phyloP scores from a whole-genome alignment of 2,113 vertebrate species.

The Oreamnos americanus region DNA sequence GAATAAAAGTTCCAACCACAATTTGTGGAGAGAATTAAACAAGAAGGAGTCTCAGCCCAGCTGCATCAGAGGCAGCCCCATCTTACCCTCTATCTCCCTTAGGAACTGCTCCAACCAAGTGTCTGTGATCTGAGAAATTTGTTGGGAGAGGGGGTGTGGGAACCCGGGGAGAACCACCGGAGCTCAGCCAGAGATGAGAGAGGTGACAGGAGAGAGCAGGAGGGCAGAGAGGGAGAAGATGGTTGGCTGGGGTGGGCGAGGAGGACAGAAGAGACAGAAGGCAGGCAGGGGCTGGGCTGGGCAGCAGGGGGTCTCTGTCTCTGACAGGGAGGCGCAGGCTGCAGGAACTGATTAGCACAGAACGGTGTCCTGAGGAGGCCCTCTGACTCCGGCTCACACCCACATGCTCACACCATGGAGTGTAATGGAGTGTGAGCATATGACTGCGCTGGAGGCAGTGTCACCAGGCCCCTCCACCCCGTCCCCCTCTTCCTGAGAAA shows the following conservation, averaged over 20 bases:
- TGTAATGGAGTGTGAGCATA: too few relatives aligned
- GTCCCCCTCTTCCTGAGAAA: not conserved
- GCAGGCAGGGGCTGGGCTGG: not conserved
- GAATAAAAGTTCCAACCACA: not conserved
- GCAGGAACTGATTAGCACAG: not conserved
- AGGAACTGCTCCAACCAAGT: not conserved
- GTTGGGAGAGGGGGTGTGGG: fast-evolving
- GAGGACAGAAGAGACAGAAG: not conserved
- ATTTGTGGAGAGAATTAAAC: not conserved
- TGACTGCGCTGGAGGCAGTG: not conserved
- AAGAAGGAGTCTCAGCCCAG: not conserved
- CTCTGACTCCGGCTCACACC: not conserved
- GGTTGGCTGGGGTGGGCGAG: not conserved
- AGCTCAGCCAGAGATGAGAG: not conserved
- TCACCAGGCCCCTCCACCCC: not conserved
- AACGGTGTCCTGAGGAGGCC: not conserved
- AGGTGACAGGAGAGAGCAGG: not conserved
- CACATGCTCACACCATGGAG: not conserved
- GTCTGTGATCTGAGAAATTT: not conserved
- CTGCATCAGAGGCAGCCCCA: not conserved
- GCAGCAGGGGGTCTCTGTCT: not conserved
- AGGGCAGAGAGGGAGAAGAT: not conserved
- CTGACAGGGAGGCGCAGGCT: not conserved
- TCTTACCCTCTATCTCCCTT: too few relatives aligned
- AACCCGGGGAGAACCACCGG: not conserved